These are phyloP conservation scores for Cephalotes varians DNA, from an alignment of 2,888 invertebrate species.

Conservation along the genomic window DNA sequence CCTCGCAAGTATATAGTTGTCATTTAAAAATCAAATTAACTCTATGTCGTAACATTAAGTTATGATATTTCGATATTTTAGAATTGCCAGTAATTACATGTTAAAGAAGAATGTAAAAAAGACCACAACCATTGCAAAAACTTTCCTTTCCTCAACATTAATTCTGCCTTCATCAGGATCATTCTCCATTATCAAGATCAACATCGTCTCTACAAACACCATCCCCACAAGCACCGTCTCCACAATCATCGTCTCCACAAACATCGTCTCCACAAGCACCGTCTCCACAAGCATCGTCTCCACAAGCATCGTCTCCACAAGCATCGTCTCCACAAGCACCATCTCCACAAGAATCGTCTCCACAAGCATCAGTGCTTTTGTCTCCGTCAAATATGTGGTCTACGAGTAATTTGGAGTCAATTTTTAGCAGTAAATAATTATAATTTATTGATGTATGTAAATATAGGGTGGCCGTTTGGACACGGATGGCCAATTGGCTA, in stretches of 20 bases:
- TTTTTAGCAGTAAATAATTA: background rate
- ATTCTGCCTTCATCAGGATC: no score
- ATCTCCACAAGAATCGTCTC: background rate
- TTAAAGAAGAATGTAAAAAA: no score
- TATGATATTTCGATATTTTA: background rate
- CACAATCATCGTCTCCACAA: background rate
- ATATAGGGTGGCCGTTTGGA: no score
- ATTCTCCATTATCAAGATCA: background rate
- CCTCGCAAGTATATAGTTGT: conserved; percentile 3
- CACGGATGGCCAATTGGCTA: no score
- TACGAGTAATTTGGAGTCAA: background rate
- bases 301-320: background rate
- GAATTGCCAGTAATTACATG: background rate
- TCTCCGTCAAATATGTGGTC: background rate
- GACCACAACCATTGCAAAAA: no score
- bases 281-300: background rate
- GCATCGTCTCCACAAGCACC: background rate
- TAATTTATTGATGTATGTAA: background rate
- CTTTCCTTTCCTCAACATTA: no score
- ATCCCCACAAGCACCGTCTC: background rate
- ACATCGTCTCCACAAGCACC: background rate
- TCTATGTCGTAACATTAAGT: background rate
- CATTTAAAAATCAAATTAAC: conserved; percentile 15
- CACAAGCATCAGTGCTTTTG: background rate
- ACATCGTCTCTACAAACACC: background rate